These are phyloP conservation scores for Triplophysa dalaica DNA, from an alignment of 2,113 vertebrate genomes.

Conservation along the genomic window DNA sequence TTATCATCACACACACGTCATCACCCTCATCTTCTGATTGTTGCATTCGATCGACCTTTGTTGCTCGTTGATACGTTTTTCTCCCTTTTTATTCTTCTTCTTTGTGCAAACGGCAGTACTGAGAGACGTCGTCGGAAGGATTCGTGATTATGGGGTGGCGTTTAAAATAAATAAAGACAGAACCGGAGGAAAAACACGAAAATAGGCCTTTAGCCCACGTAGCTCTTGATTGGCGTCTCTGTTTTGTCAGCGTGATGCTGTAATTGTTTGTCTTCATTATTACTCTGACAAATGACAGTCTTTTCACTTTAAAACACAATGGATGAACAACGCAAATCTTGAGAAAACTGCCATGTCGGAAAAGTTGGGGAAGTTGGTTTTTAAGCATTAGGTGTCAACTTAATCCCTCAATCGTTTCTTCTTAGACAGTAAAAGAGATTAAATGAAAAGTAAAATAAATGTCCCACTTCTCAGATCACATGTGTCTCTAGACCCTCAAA, in stretches of 20 bases:
- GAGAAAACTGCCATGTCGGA: neutral
- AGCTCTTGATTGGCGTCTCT: slow-evolving; percentile 28
- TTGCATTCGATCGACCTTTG: neutral
- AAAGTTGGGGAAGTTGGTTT: neutral
- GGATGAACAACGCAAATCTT: neutral
- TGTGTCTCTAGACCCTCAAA: no score
- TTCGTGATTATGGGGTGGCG: neutral
- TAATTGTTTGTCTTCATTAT: slow-evolving; percentile 36
- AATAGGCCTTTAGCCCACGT: slow-evolving; percentile 28
- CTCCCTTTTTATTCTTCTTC: neutral
- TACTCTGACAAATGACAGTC: slow-evolving; percentile 37
- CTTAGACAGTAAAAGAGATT: neutral
- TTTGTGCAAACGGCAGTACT: neutral
- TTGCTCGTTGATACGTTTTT: slow-evolving; percentile 11
- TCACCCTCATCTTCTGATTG: slow-evolving; percentile 3
- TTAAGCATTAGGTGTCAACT: no score
- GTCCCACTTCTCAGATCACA: no score
- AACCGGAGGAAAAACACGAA: slow-evolving; percentile 1
- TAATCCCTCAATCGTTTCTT: neutral
- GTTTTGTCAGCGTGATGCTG: slow-evolving; percentile 22
- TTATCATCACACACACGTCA: neutral
- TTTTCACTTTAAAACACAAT: slow-evolving; percentile 27
- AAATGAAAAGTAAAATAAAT: neutral
- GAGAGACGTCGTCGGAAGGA: slow-evolving; percentile 3
- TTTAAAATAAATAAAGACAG: slow-evolving; percentile 24